Conservation (phyloP, 2,797 vertebrate species). For the Helarctos malayanus region DNA sequence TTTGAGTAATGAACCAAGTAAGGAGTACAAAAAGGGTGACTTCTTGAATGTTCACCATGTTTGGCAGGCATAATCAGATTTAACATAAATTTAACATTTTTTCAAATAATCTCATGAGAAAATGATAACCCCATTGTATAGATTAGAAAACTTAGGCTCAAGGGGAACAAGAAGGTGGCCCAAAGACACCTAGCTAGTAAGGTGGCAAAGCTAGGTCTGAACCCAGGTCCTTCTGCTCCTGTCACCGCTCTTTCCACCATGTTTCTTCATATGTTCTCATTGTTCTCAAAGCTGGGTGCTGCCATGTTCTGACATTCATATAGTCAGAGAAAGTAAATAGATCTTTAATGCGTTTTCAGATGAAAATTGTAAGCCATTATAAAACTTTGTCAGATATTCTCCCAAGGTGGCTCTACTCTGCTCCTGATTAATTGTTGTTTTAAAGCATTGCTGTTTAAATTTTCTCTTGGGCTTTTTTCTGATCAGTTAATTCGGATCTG, state of each 20-base stretch:
- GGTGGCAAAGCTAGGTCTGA: background rate
- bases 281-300: background rate
- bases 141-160: background rate
- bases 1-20: background rate
- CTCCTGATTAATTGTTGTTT: background rate
- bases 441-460: background rate
- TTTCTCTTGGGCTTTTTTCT: constrained; percentile 46
- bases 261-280: background rate
- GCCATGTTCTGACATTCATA: background rate
- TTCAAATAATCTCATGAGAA: background rate
- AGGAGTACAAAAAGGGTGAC: background rate
- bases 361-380: background rate
- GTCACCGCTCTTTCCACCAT: background rate
- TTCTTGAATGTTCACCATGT: background rate
- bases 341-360: constrained; percentile 9
- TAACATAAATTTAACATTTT: background rate
- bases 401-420: background rate
- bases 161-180: background rate
- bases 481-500: constrained; percentile 18
- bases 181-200: background rate
- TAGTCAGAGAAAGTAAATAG: background rate
- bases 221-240: background rate
- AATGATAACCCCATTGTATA: background rate
- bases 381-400: constrained; percentile 3
- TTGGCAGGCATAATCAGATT: background rate